Evolutionary conservation across 2,113 vertebrate species (phyloP).

Genomic region (Cisticola juncidis): DNA sequence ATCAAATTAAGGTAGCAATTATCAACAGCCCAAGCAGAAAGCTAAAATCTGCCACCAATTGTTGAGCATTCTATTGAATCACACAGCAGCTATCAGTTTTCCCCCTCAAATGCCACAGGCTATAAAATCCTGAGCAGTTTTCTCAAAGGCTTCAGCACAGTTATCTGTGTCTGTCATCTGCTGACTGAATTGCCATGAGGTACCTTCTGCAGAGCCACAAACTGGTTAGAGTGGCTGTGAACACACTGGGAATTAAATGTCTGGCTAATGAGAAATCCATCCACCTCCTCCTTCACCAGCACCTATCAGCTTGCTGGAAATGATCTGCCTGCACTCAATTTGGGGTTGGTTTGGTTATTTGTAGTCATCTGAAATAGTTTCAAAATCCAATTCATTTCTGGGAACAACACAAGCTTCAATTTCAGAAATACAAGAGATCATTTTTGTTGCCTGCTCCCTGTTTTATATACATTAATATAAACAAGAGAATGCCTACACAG

Average conservation of each 20-base stretch:
- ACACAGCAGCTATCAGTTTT: conserved; percentile 36
- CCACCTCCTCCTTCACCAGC: not conserved
- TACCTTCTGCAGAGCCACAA: conserved; percentile 33
- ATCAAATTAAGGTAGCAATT: conserved; percentile 60
- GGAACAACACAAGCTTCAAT: not conserved
- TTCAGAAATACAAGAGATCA: not conserved
- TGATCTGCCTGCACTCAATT: not conserved
- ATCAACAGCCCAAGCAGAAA: conserved; percentile 52
- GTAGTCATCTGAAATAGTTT: not conserved
- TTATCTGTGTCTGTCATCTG: conserved; percentile 58
- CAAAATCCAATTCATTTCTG: not conserved
- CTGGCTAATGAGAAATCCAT: conserved; percentile 44
- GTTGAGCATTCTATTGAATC: conserved; percentile 40
- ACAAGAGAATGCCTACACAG: not conserved
- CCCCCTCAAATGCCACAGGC: conserved; percentile 41
- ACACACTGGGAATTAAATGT: conserved; percentile 25
- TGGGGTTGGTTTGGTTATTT: not conserved
- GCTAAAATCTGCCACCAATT: conserved; percentile 50
- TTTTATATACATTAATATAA: not conserved
- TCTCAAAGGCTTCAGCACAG: conserved; percentile 40
- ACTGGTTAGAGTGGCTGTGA: not conserved
- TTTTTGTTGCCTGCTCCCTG: not conserved
- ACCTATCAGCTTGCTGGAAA: not conserved
- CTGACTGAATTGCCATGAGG: conserved; percentile 37
- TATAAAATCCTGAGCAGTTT: conserved; percentile 45